These are phyloP conservation scores for Cataglyphis altisquamis DNA, from an alignment of 2,888 invertebrate genomes.

Conservation along the genomic window DNA sequence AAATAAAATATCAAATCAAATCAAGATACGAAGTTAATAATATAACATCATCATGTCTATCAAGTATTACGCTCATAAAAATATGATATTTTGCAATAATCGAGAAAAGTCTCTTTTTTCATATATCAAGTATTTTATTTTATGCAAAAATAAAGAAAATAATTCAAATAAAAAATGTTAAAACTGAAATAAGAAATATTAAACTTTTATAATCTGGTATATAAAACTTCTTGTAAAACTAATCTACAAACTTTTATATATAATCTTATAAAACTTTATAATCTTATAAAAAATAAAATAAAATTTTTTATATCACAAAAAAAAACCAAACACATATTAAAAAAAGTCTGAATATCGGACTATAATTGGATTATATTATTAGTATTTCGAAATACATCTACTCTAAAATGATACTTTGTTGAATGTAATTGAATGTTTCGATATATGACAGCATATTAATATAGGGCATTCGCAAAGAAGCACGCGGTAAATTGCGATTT, in stretches of 20 bases:
- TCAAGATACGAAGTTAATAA: not conserved
- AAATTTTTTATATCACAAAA: not conserved
- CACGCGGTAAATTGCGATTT: slow-evolving; percentile 27
- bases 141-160: not conserved
- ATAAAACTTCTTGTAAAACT: not conserved
- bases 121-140: not conserved
- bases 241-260: not conserved
- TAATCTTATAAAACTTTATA: not conserved
- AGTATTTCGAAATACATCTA: not conserved
- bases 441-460: not conserved
- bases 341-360: not conserved
- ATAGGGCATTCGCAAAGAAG: slow-evolving; percentile 12
- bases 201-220: not conserved
- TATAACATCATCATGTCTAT: not conserved
- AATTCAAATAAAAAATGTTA: not conserved
- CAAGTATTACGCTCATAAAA: not conserved
- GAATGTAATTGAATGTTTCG: not conserved
- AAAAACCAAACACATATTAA: not conserved
- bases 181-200: slow-evolving; percentile 1
- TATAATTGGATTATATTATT: not conserved
- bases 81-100: not conserved
- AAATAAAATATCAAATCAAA: not conserved
- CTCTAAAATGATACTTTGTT: not conserved
- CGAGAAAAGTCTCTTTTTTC: not conserved
- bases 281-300: slow-evolving; percentile 2